A percentile compares a stretch with the other conserved stretches of the same genome.
phyloP scores from a whole-genome alignment of 1,140 invertebrate genomes.

The Ditylenchus dipsaci region DNA sequence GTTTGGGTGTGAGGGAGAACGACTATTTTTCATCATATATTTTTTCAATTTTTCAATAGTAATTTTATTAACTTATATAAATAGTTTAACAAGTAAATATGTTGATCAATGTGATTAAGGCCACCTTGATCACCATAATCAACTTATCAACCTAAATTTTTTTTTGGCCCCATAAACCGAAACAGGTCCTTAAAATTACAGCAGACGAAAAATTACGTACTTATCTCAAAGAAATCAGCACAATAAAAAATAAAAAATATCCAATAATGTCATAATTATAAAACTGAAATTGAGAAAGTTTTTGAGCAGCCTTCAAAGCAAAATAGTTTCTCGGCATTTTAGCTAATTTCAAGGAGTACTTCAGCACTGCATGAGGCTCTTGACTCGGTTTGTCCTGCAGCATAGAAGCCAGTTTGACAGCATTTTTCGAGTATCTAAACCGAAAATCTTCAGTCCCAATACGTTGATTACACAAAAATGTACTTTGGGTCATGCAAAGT shows the following conservation, averaged over 20 bases:
- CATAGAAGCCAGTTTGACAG: slow-evolving; percentile 48
- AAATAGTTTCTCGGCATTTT: slow-evolving; percentile 26
- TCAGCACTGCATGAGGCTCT: slow-evolving; percentile 9
- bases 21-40: too few relatives aligned
- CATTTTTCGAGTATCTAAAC: slow-evolving; percentile 49
- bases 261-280: slow-evolving; percentile 1
- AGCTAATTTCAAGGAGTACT: slow-evolving; percentile 48
- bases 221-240: slow-evolving; percentile 1
- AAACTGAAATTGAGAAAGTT: slow-evolving; percentile 46
- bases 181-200: too few relatives aligned
- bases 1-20: too few relatives aligned
- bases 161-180: too few relatives aligned
- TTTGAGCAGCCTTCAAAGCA: slow-evolving; percentile 46
- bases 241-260: slow-evolving; percentile 4
- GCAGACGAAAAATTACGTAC: not conserved
- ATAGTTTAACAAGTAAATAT: too few relatives aligned
- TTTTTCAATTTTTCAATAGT: too few relatives aligned
- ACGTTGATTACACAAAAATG: not conserved
- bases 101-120: too few relatives aligned
- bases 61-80: too few relatives aligned
- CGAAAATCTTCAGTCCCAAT: too few relatives aligned
- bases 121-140: too few relatives aligned
- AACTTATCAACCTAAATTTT: too few relatives aligned
- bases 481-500: slow-evolving; percentile 41
- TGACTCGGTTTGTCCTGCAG: slow-evolving; percentile 42